Base-by-base conservation (phyloP, 2,888 invertebrate genomes). In the Tuberolachnus salignus region DNA sequence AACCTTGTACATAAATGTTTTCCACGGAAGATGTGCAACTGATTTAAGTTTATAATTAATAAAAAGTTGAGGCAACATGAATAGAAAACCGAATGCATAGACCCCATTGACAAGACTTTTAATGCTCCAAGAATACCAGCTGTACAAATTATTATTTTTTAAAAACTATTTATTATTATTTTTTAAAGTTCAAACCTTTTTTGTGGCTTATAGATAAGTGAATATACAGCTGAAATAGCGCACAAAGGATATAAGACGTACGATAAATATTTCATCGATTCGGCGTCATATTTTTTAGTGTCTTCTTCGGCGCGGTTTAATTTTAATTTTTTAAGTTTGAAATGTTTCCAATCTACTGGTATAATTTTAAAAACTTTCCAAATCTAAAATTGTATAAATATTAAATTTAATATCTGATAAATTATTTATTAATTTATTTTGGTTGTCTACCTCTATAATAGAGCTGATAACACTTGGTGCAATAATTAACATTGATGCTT, bases 31-130 rank as follows among this genome's bases (percentile, higher is more conserved):
- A 84, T 98, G 98, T 6, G 98, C 98, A 11, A 99, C 98, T 1
- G 97, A 98, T 84, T 98, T 97, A 73, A 98, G 88, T 85, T 95
- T 94, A 85, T 98, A 98, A 87, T 98, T 98, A 57, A 99, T 93
- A 87, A 98, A 98, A 81, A 99, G 87, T 85, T 99, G 99, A 0
- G 99, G 99, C 83, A 98, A 86, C 98, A 99, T 99, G 86, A 99
- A 97, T 21, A 99, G 89, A 87, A 99, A 99, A 0, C 98, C 98
- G 87, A 99, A 98, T 0, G 96, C 97, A 87, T 99, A 99, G 3
- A 99, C 97, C 1, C 96, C 97, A 86, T 97, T 97, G 11, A 96
- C 97, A 66, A 95, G 85, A 83, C 95, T 95, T 85, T 93, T 92
- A 44, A 98, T 88, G 26, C 92, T 92, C 98, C 98, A 98, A 0